Evolutionary conservation across 92 coral and sea anemone genomes (phyloP), one percentile per base, ranked within the genome.

Genomic region (Phymanthus crucifer): DNA sequence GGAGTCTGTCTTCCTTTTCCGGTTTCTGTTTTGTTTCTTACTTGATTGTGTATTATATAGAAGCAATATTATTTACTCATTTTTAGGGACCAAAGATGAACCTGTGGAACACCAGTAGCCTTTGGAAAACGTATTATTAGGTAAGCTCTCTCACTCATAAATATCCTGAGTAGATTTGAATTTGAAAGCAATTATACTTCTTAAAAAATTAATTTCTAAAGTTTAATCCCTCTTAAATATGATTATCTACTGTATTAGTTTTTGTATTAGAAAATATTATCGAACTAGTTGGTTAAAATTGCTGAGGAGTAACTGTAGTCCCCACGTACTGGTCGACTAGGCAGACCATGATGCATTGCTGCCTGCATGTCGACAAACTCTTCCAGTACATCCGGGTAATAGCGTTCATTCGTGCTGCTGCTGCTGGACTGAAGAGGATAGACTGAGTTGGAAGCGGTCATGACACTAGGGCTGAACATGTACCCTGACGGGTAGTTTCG

Each of bases 311-410:
- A 93, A 6, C 82, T 72, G 56, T 90, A 90, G 10, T 93, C 94
- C 13, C 89, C 88, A 32, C 97, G 81, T 73, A 90, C 85, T 1
- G 92, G 92, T 32, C 97, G 82, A 19, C 87, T 81, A 31, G 94
- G 87, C 32, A 89, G 47, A 45, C 97, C 97, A 80, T 93, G 97
- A 73, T 93, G 97, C 92, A 93, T 87, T 74, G 97, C 92, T 57
- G 94, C 94, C 83, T 93, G 97, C 87, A 93, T 91, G 72, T 93
- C 97, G 4, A 93, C 97, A 76, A 93, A 93, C 64, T 93, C 97
- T 57, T 93, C 97, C 74, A 93, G 85, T 36, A 91, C 97, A 76
- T 93, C 97, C 32, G 97, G 97, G 77, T 93, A 93, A 74, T 87
- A 93, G 40, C 94, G 89, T 40, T 93, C 97, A 56, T 71, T 84